Conservation (phyloP, 2,113 vertebrate genomes). For the Leucosticte australis region DNA sequence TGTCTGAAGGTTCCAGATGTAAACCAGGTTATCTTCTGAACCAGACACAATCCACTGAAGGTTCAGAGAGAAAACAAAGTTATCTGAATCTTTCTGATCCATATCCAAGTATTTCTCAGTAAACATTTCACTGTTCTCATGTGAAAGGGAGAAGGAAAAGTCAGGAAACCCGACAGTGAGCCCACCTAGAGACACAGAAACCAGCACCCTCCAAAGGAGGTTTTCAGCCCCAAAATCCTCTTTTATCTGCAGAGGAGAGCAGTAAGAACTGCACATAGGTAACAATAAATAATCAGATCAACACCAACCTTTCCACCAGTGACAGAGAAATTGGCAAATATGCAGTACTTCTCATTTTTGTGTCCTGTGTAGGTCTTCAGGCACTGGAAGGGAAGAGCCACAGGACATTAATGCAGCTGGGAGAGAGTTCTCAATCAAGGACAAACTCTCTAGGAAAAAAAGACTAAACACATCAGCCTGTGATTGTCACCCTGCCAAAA, state of each 20-base stretch:
- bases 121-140: neutral
- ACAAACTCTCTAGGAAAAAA: neutral
- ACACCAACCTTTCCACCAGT: constrained; percentile 90
- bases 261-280: neutral
- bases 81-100: neutral
- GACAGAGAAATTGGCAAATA: constrained; percentile 98
- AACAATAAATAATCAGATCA: neutral
- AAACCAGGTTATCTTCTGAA: constrained; percentile 98
- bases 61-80: neutral
- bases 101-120: neutral
- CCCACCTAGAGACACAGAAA: neutral
- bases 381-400: constrained; percentile 78
- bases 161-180: neutral
- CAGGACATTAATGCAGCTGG: neutral
- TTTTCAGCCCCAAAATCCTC: neutral
- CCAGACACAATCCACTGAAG: constrained; percentile 96
- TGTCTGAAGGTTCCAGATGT: constrained; percentile 99
- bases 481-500: neutral
- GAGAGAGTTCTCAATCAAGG: neutral
- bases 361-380: constrained; percentile 98
- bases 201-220: neutral
- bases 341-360: constrained; percentile 99
- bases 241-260: neutral
- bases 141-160: neutral
- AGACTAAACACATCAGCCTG: neutral